A percentile compares a stretch with the other conserved stretches of the same genome.
phyloP scores from a whole-genome alignment of 2,797 vertebrate genomes.

The Eospalax fontanierii region DNA sequence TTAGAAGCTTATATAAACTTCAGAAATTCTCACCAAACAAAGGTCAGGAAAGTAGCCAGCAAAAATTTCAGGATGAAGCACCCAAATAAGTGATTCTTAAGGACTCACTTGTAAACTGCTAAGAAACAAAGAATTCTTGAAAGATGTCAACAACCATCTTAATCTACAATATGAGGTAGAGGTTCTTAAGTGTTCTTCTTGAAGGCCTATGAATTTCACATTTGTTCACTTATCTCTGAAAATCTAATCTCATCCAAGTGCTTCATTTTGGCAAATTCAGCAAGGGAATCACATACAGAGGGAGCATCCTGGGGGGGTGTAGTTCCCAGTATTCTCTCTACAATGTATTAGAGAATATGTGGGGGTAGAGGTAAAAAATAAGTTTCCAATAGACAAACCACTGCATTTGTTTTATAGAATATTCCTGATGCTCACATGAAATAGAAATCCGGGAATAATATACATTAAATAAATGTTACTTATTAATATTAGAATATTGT shows the following conservation, averaged over 20 bases:
- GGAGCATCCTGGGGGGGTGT: not conserved
- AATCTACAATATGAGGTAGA: not conserved
- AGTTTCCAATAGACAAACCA: not conserved
- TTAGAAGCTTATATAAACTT: slow-evolving; percentile 16
- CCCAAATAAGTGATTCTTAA: not conserved
- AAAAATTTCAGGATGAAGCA: slow-evolving; percentile 37
- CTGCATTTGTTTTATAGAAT: not conserved
- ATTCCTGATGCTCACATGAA: slow-evolving; percentile 21
- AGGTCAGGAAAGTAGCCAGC: not conserved
- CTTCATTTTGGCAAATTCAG: not conserved
- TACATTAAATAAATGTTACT: slow-evolving; percentile 24
- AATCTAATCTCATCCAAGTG: not conserved
- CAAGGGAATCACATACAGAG: not conserved
- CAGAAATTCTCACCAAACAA: not conserved
- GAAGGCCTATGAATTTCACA: slow-evolving; percentile 14
- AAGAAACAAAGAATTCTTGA: slow-evolving; percentile 5
- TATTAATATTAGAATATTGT: slow-evolving; percentile 40
- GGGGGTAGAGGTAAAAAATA: not conserved
- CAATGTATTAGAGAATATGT: not conserved
- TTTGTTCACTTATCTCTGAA: not conserved
- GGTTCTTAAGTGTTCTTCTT: not conserved
- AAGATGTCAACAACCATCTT: not conserved
- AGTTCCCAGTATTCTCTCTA: not conserved
- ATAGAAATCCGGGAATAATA: not conserved
- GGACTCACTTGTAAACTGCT: not conserved